Conservation (phyloP, 2,888 invertebrate species). For the Melanostoma mellinum region DNA sequence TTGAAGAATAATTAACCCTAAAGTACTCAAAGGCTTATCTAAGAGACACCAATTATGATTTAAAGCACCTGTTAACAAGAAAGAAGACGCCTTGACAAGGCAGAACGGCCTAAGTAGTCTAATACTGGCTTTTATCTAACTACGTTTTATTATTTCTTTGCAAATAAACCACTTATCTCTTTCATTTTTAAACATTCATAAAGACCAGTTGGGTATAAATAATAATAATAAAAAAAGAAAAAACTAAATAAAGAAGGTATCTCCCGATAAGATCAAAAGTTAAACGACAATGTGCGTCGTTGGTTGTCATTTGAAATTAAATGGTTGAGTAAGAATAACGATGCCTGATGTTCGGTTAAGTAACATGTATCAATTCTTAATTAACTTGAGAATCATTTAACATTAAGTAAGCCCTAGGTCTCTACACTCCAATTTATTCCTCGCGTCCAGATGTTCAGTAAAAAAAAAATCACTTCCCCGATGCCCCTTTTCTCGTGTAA, state of each 20-base stretch:
- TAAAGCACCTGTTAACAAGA: not conserved
- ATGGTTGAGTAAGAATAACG: not conserved
- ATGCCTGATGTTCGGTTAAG: not conserved
- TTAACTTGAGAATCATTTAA: slow-evolving; percentile 14
- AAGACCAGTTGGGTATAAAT: not conserved
- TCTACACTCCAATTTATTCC: slow-evolving; percentile 1
- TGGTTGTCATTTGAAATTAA: not conserved
- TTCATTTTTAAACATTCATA: no score
- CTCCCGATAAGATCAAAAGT: slow-evolving; percentile 26
- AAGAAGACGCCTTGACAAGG: no score
- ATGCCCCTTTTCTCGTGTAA: not conserved
- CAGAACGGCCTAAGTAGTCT: no score
- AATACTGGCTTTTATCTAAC: no score
- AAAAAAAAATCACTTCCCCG: slow-evolving; percentile 11
- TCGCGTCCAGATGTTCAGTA: slow-evolving; percentile 25
- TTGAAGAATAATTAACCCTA: no score
- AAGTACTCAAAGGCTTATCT: not conserved
- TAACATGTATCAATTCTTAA: not conserved
- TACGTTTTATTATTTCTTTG: no score
- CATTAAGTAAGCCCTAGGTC: slow-evolving; percentile 6
- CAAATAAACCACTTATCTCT: no score
- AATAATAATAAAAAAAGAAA: not conserved
- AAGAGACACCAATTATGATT: slow-evolving; percentile 9
- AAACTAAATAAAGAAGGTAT: not conserved
- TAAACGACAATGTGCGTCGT: slow-evolving; percentile 30